Evolutionary conservation across 2,888 invertebrate species (phyloP), one percentile per base, ranked within the genome.

Genomic region (Laothoe populi): DNA sequence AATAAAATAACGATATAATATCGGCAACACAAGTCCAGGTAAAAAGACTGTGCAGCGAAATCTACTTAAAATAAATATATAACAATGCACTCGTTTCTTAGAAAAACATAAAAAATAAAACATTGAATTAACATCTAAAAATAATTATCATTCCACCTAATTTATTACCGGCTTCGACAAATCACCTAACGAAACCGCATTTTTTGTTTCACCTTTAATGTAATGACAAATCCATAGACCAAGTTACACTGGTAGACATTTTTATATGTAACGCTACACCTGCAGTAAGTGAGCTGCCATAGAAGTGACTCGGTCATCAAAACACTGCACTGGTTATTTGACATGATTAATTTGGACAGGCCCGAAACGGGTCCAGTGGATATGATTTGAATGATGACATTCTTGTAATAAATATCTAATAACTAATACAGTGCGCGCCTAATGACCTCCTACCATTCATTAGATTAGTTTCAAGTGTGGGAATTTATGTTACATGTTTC

Each of bases 271-370:
- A 90, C 67, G 38, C 57, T 75, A 90, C 77, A 87, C 84, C 78
- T 66, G 76, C 74, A 72, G 75, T 79, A 70, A 71, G 77, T 82
- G 81, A 75, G 80, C 84, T 84, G 84, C 82, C 82, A 82, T 84
- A 78, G 79, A 53, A 79, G 79, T 83, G 84, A 86, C 86, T 77
- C 73, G 77, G 73, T 81, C 82, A 81, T 84, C 86, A 86, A 75
- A 87, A 85, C 83, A 86, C 73, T 73, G 77, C 74, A 70, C 78
- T 76, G 71, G 72, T 79, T 80, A 82, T 78, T 69, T 78, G 84
- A 87, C 66, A 73, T 79, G 83, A 88, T 84, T 66, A 65, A 75
- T 77, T 42, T 58, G 46, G 85, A 85, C 84, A 79, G 75, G 65
- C 65, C 70, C 68, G 65, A 26, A 59, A 21, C 46, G 57, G 38